Base-by-base conservation (phyloP, 1,140 invertebrate genomes). In the Pinna nobilis region DNA sequence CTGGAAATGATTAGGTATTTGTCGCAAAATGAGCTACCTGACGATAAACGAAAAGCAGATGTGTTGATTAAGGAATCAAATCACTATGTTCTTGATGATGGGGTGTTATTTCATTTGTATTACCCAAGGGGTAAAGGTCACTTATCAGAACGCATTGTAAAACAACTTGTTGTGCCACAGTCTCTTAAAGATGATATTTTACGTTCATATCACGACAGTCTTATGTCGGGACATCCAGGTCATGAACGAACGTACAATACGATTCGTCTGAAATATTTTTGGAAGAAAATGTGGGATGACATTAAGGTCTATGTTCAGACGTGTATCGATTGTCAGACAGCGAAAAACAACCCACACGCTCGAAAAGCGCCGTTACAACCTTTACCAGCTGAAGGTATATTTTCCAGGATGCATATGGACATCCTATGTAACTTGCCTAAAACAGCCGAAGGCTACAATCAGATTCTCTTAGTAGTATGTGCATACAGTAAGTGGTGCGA, bases 401-500 rank as follows among this genome's bases (percentile, higher is more conserved):
- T 82, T 50, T 35, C 37, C 0, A 15, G 71, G 11, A 35, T 30
- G 37, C 74, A 79, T 32, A 75, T 82, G 41, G 80, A 75, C 32
- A 71, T n/a, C n/a, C n/a, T n/a, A n/a, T n/a, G n/a, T n/a, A n/a
- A n/a, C n/a, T n/a, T n/a, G n/a, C n/a, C n/a, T 77, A 44, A 20
- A 79, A 13, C 64, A 73, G 47, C 68, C 66, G 0, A 74, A n/a
- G 70, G 70, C 23, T 72, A 76, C 37, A 57, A 82, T 35, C 55
- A 80, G 37, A 73, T 82, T 15, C 51, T 82, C 15, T 28, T 78
- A 0, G 50, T 75, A 2, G 65, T 77, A 37, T 70, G 72, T 47
- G 25, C 39, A 15, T 77, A 68, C 32, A 61, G 64, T 9, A 55
- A 61, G 49, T 77, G 77, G 77, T 15, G 59, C 13, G 77, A 81